These are phyloP conservation scores for Pipra filicauda DNA, from an alignment of 2,113 vertebrate species.

Conservation along the genomic window DNA sequence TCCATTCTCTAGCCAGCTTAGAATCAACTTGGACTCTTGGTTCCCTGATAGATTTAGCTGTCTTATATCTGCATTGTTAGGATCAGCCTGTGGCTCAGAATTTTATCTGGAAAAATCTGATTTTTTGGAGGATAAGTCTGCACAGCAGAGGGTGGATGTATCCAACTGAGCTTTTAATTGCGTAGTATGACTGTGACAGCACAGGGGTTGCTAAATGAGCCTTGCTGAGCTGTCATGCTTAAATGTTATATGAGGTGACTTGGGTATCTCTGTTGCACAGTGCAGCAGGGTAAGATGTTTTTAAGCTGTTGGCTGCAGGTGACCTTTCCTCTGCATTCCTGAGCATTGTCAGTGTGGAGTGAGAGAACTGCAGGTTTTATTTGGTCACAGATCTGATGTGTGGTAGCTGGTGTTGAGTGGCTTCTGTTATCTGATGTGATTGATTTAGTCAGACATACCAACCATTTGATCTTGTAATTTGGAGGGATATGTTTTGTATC, in stretches of 20 bases:
- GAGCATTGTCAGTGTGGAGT: not conserved
- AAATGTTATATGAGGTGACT: not conserved
- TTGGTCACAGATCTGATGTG: not conserved
- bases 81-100: not conserved
- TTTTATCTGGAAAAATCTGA: not conserved
- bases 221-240: not conserved
- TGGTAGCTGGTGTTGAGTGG: not conserved
- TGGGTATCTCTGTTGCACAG: not conserved
- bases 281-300: not conserved
- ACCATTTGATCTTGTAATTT: not conserved
- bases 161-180: not conserved
- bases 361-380: not conserved
- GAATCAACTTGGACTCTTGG: not conserved
- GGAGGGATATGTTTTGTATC: not conserved
- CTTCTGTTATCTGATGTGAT: not conserved
- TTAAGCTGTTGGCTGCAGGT: not conserved
- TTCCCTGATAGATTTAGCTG: not conserved
- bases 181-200: not conserved
- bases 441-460: not conserved
- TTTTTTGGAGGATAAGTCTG: not conserved
- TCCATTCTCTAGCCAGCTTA: not conserved
- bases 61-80: not conserved
- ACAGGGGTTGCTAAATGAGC: not conserved
- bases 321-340: not conserved
- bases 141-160: not conserved